phyloP scores from a whole-genome alignment of 1,140 invertebrate species.

The Penaeus japonicus region DNA sequence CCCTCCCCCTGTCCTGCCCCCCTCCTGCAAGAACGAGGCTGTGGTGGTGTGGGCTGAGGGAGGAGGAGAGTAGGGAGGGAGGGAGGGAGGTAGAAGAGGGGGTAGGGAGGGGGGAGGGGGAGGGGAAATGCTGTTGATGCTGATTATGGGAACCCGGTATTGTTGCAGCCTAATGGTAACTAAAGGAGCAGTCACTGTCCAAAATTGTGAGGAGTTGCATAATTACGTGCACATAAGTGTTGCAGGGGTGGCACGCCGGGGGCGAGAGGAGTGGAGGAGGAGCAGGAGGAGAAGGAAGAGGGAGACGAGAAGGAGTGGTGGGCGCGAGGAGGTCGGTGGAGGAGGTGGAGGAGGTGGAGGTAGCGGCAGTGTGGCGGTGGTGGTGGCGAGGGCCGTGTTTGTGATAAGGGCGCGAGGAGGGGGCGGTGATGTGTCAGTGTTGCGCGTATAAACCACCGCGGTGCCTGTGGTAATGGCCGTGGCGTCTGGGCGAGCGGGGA shows the following conservation, averaged over 20 bases:
- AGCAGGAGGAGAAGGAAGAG: too few relatives aligned
- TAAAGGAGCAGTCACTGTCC: too few relatives aligned
- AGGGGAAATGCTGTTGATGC: not conserved
- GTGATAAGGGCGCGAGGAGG: too few relatives aligned
- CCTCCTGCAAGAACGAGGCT: not conserved
- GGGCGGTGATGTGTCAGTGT: constrained; percentile 35
- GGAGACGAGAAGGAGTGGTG: too few relatives aligned
- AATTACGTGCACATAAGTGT: too few relatives aligned
- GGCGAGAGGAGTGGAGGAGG: too few relatives aligned
- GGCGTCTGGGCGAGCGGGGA: not conserved
- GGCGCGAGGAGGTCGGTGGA: too few relatives aligned
- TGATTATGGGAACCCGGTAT: constrained; percentile 23
- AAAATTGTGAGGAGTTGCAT: too few relatives aligned
- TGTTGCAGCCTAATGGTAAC: not conserved
- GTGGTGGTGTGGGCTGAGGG: not conserved
- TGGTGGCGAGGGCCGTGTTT: too few relatives aligned
- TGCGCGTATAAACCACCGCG: constrained; percentile 27
- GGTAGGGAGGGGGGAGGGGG: not conserved
- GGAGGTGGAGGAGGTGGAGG: not conserved
- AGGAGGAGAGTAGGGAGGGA: not conserved
- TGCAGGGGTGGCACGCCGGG: too few relatives aligned
- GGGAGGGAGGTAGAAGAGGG: too few relatives aligned
- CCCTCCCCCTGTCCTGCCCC: not conserved
- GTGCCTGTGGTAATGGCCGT: constrained; percentile 34
- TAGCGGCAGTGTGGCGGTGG: not conserved